Percentiles rank a stretch among this genome's conserved stretches.
phyloP scores from a whole-genome alignment of 2,888 invertebrate species.

The Cheilosia pagana region DNA sequence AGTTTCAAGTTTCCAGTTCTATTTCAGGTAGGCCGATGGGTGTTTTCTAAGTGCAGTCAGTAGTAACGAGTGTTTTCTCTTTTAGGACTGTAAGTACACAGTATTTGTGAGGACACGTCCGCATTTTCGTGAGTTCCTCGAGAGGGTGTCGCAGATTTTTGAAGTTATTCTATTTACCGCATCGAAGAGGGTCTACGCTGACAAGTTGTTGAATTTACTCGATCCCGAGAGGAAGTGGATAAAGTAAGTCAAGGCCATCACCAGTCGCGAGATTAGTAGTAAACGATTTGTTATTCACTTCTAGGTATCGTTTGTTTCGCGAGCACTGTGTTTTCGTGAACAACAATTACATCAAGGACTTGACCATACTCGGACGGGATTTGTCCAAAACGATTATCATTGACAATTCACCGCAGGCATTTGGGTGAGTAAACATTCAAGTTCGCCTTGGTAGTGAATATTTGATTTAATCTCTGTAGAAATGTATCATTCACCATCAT shows the following conservation, averaged over 20 bases:
- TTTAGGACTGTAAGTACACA: constrained; percentile 94
- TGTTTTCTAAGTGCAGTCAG: neutral
- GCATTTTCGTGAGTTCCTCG: constrained; percentile 95
- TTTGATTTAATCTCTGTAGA: neutral
- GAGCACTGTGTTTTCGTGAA: constrained; percentile 98
- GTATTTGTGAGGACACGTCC: constrained; percentile 95
- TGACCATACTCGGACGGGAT: constrained; percentile 96
- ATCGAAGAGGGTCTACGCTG: constrained; percentile 97
- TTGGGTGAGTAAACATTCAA: constrained; percentile 85
- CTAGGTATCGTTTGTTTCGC: constrained; percentile 91
- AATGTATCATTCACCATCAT: too few species aligned
- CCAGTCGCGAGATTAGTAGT: neutral
- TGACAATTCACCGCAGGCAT: constrained; percentile 96
- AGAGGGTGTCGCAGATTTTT: constrained; percentile 92
- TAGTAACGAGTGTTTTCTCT: neutral
- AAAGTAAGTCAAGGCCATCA: constrained; percentile 78
- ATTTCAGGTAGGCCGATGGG: constrained; percentile 86
- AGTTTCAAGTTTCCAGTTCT: constrained; percentile 96
- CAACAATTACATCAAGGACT: constrained; percentile 98
- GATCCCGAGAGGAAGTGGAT: constrained; percentile 95
- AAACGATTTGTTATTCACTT: constrained; percentile 32
- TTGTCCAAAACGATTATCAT: constrained; percentile 94
- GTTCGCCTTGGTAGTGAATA: neutral
- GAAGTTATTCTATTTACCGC: constrained; percentile 98
- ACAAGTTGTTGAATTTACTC: constrained; percentile 94